These are phyloP conservation scores for Margaritifera margaritifera DNA, from an alignment of 2,888 invertebrate species.

Conservation along the genomic window DNA sequence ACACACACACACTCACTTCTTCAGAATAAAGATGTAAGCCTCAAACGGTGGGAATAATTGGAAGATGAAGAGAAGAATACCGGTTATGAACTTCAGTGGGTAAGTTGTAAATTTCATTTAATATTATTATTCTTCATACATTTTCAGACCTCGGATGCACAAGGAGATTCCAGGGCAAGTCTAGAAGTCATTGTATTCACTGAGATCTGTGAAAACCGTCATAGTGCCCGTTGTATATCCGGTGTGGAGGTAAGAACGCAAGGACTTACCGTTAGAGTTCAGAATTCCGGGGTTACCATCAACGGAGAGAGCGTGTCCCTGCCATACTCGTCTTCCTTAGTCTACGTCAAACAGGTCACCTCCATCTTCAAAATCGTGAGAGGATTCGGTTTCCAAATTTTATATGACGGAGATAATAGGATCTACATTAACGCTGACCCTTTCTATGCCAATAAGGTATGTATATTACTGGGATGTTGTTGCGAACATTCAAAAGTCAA, in stretches of 20 bases:
- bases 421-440: constrained; percentile 32
- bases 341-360: constrained; percentile 50
- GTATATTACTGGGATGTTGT: background rate
- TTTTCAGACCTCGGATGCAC: too few relatives aligned
- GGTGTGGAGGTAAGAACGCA: constrained; percentile 13
- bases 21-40: too few relatives aligned
- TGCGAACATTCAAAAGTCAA: background rate
- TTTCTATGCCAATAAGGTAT: constrained; percentile 38
- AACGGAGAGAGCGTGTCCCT: constrained; percentile 14
- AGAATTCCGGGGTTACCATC: constrained; percentile 7
- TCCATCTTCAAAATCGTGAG: constrained; percentile 41
- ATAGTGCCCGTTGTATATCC: too few relatives aligned
- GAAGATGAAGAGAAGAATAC: too few relatives aligned
- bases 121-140: too few relatives aligned
- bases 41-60: too few relatives aligned
- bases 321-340: constrained; percentile 22
- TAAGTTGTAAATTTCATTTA: too few relatives aligned
- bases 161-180: too few relatives aligned
- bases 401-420: constrained; percentile 24
- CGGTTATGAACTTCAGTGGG: too few relatives aligned
- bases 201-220: too few relatives aligned
- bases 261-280: constrained; percentile 2
- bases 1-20: too few relatives aligned
- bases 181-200: too few relatives aligned
- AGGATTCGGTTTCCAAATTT: constrained; percentile 53